A percentile compares a stretch with the other conserved stretches of the same genome.
Evolutionary conservation across 23 tunicate species (phyloP).

Genomic region (Styela clava): DNA sequence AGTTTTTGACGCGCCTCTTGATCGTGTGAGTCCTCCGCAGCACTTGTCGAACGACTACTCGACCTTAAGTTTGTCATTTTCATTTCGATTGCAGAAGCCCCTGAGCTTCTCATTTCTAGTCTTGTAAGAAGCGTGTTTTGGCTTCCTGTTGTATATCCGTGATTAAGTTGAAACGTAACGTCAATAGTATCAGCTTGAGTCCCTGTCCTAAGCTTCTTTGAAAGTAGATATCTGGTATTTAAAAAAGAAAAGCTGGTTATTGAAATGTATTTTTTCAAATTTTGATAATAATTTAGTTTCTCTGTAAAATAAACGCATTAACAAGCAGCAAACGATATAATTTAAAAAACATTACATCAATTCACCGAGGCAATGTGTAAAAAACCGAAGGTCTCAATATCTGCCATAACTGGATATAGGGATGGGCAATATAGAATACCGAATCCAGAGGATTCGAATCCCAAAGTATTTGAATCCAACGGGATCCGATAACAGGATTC

Average conservation of each 20-base stretch:
- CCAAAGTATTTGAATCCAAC: too few species aligned
- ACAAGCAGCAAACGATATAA: too few species aligned
- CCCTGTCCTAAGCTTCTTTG: neutral
- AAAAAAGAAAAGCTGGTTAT: neutral
- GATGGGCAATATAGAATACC: too few species aligned
- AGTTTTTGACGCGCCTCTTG: neutral
- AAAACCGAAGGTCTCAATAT: too few species aligned
- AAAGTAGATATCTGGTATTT: neutral
- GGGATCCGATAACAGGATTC: too few species aligned
- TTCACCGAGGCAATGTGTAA: too few species aligned
- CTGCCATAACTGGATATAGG: too few species aligned
- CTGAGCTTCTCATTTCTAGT: neutral
- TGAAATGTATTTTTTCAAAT: neutral
- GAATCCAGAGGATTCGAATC: too few species aligned
- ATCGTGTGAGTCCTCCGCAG: neutral
- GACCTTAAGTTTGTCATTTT: neutral
- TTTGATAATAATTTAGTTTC: too few species aligned
- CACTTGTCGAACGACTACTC: neutral
- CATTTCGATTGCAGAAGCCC: neutral
- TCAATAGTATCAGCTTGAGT: neutral
- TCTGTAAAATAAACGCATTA: too few species aligned
- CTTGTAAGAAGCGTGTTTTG: neutral
- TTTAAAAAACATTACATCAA: too few species aligned
- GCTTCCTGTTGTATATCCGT: neutral
- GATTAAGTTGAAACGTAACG: neutral